These are phyloP conservation scores for Sakesphorus luctuosus DNA, from an alignment of 2,113 vertebrate genomes.

Conservation along the genomic window DNA sequence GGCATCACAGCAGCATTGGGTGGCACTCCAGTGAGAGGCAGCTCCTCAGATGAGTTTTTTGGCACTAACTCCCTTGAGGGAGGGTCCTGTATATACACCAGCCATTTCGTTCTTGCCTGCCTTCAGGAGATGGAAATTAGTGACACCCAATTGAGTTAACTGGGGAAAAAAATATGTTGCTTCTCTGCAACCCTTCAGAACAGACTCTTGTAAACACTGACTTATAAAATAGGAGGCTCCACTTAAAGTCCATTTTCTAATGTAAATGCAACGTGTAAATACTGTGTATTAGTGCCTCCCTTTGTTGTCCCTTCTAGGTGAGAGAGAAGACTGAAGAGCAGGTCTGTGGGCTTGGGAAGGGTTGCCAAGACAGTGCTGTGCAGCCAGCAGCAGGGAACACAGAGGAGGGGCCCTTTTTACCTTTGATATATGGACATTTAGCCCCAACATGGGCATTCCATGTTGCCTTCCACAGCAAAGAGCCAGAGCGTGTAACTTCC, in stretches of 20 bases:
- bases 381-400: background rate
- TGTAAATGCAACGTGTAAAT: background rate
- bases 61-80: background rate
- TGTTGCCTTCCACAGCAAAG: background rate
- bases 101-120: background rate
- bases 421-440: background rate
- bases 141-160: background rate
- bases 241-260: background rate
- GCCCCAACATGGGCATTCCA: fast-evolving
- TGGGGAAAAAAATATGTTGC: fast-evolving
- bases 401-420: background rate
- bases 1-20: background rate
- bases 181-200: background rate
- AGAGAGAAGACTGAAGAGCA: background rate
- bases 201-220: background rate
- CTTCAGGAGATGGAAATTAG: background rate
- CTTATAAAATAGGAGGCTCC: background rate
- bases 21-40: background rate
- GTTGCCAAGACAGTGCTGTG: background rate
- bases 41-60: background rate
- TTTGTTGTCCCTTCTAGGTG: background rate
- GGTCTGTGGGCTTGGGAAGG: background rate
- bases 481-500: background rate
- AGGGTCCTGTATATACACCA: background rate
- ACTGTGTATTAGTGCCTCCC: background rate